A percentile compares a stretch with the other conserved stretches of the same genome.
phyloP scores from a whole-genome alignment of 1,140 invertebrate genomes.

The Neodiprion fabricii region DNA sequence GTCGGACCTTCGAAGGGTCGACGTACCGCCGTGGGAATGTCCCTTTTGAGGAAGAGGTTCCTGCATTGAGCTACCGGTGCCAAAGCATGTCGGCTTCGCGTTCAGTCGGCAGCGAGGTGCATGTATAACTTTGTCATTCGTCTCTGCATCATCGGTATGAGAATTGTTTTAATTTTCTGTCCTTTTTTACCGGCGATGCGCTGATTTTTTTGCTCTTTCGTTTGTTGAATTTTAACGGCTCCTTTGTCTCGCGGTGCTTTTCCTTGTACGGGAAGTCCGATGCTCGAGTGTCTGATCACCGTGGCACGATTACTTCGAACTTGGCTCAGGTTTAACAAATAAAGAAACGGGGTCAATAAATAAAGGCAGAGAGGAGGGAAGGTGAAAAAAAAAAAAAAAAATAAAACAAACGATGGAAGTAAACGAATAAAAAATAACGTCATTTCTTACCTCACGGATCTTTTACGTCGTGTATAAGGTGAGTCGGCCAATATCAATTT shows the following conservation, averaged over 20 bases:
- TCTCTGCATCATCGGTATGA: too few relatives aligned
- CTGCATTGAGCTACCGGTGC: background rate
- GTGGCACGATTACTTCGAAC: background rate
- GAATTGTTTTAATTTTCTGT: too few relatives aligned
- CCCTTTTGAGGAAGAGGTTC: conserved; percentile 6
- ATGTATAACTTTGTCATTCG: too few relatives aligned
- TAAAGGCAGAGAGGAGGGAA: background rate
- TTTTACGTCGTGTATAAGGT: background rate
- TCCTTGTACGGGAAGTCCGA: background rate
- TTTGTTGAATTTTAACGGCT: background rate
- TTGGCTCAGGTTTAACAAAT: background rate
- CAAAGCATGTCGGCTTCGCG: too few relatives aligned
- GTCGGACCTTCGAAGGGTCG: background rate
- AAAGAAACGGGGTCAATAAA: background rate
- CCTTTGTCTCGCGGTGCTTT: background rate
- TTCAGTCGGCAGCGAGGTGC: too few relatives aligned
- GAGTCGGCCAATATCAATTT: conserved; percentile 1
- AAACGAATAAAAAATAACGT: too few relatives aligned
- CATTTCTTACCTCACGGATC: background rate
- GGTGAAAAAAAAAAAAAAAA: background rate
- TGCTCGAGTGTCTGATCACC: background rate
- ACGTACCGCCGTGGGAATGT: conserved; percentile 4
- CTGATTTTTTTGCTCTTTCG: background rate
- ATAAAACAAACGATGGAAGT: background rate
- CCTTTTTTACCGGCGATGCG: too few relatives aligned